phyloP scores from a whole-genome alignment of 2,113 vertebrate genomes.

The Eptatretus burgeri region DNA sequence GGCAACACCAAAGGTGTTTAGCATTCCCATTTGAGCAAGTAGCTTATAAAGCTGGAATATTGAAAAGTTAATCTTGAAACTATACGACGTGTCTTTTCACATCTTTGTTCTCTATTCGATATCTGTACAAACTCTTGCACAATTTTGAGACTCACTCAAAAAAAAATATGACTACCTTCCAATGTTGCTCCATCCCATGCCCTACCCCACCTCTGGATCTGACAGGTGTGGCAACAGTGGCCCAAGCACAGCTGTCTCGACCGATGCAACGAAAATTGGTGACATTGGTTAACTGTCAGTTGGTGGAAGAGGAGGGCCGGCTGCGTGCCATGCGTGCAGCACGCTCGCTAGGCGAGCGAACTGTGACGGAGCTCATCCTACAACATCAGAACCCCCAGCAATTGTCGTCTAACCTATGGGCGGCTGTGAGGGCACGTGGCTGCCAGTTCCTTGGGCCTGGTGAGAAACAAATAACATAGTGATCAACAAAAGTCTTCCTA shows the following conservation, averaged over 20 bases:
- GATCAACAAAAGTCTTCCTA: too few species aligned
- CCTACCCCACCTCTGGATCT: not conserved
- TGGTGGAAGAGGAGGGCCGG: constrained; percentile 77
- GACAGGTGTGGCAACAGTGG: not conserved
- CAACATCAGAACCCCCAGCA: constrained; percentile 42
- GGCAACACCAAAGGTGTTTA: constrained; percentile 52
- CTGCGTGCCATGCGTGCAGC: constrained; percentile 53
- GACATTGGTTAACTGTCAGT: constrained; percentile 71
- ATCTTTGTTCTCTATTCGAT: too few species aligned
- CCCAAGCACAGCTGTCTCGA: constrained; percentile 42
- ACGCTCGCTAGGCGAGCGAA: constrained; percentile 34
- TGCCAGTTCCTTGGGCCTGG: constrained; percentile 39
- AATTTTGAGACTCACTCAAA: too few species aligned
- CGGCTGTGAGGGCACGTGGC: constrained; percentile 33
- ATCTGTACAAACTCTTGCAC: too few species aligned
- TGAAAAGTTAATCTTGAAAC: too few species aligned
- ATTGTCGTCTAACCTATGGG: constrained; percentile 35
- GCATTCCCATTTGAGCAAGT: too few species aligned
- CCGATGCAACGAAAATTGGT: constrained; percentile 93
- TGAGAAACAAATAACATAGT: constrained; percentile 11
- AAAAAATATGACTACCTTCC: not conserved
- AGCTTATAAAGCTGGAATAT: too few species aligned
- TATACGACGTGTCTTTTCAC: too few species aligned
- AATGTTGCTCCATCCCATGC: not conserved
- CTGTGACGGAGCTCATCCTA: constrained; percentile 29